Base-by-base conservation (phyloP, 2,113 vertebrate genomes). In the Mesocricetus auratus region DNA sequence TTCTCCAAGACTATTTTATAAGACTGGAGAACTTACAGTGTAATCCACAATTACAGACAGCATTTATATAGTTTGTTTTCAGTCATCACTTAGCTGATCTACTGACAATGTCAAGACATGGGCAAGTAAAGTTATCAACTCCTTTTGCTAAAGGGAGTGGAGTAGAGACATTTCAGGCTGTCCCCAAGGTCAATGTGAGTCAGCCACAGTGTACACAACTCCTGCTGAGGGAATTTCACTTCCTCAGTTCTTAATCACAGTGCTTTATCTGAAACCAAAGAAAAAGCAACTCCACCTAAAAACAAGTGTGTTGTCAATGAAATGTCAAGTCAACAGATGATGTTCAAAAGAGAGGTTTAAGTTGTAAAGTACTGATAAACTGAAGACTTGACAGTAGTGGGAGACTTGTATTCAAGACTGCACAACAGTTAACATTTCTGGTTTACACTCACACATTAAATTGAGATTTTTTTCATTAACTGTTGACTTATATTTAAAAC, bases 401-500 rank as follows among this genome's bases (percentile, higher is more conserved):
- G 91, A 89, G 79, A 87, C 93, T n/a, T 8, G 74, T 31, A 89
- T 12, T 29, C 1, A 79, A 68, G 45, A 60, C 94, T 94, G 56
- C n/a, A 88, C 56, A 94, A 91, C 31, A 86, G 39, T 74, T 85
- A 94, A 88, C 90, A 86, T 69, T 60, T 95, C 83, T 92, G 75
- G 16, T 90, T 81, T 92, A 56, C 31, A 68, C 24, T 45, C 39
- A 91, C 73, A 83, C 0, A 47, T 3, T 82, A 77, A 39, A 58
- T 8, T 39, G 36, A 82, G 92, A 86, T 24, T 77, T 36, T 87
- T 81, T 95, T 94, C 66, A 75, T 88, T 92, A 92, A 82, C 66
- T 89, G 74, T n/a, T 97, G 53, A 92, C 58, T 94, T 95, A 88
- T 5, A 19, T 81, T 96, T 95, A 74, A 96, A 95, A 68, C 90